Evolutionary conservation across 2,797 vertebrate genomes (phyloP).

Genomic region (Jordanella pulchra): DNA sequence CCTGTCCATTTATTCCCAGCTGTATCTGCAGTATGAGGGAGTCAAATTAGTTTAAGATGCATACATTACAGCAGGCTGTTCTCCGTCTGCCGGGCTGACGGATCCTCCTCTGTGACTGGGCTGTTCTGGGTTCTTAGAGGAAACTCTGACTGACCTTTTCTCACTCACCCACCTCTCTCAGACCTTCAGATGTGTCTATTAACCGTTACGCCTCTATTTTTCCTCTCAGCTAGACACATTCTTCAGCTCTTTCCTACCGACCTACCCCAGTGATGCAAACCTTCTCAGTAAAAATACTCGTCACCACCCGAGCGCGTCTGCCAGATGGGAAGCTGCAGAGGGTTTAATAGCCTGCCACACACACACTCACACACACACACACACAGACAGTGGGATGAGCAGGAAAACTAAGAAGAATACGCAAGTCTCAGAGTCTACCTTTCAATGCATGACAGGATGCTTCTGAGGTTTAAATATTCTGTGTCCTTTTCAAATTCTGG

Average conservation of each 20-base stretch:
- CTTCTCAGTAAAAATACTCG: constrained; percentile 60
- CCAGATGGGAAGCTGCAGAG: constrained; percentile 58
- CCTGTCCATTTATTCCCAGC: background rate
- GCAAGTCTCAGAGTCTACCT: background rate
- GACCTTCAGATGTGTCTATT: constrained; percentile 63
- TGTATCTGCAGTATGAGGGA: background rate
- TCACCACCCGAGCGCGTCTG: constrained; percentile 50
- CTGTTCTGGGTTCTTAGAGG: constrained; percentile 52
- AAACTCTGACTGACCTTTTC: constrained; percentile 69
- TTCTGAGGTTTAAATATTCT: too few species aligned
- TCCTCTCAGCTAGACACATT: constrained; percentile 69
- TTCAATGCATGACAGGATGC: background rate
- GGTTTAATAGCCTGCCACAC: constrained; percentile 52
- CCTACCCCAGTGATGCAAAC: constrained; percentile 72
- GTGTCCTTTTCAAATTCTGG: too few species aligned
- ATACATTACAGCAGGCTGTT: constrained; percentile 2
- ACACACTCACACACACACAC: too few species aligned
- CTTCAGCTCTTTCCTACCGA: constrained; percentile 71
- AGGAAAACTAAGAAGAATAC: constrained; percentile 6
- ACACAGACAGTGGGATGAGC: constrained; percentile 38
- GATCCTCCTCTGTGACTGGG: constrained; percentile 49
- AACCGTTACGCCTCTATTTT: constrained; percentile 64
- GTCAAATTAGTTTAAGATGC: background rate
- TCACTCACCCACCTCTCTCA: constrained; percentile 48
- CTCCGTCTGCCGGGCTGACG: constrained; percentile 1